Percentiles rank a stretch among this genome's conserved stretches.
Evolutionary conservation across 2,797 vertebrate genomes (phyloP).

Genomic region (Enteromius unitaeniatus): DNA sequence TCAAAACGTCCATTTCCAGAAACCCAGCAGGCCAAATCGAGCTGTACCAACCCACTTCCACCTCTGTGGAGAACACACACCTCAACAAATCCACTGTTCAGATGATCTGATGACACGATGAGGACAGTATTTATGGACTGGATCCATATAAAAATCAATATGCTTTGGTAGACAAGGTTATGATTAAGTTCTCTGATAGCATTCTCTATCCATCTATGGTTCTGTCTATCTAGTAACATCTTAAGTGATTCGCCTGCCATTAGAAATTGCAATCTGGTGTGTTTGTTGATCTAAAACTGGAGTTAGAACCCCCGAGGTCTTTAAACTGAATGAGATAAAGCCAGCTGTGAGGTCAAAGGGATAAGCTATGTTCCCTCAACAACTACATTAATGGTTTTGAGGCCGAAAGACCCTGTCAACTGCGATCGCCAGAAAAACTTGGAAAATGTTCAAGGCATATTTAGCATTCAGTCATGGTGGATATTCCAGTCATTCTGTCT

Average conservation of each 20-base stretch:
- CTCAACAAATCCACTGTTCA: constrained; percentile 29
- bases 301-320: not conserved
- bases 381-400: constrained; percentile 28
- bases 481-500: not conserved
- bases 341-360: constrained; percentile 7
- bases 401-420: not conserved
- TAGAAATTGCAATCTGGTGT: not conserved
- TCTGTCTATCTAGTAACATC: not conserved
- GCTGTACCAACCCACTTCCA: constrained; percentile 34
- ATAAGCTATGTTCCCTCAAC: constrained; percentile 11
- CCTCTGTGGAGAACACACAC: constrained; percentile 41
- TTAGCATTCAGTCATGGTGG: not conserved
- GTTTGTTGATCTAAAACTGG: constrained; percentile 20
- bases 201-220: not conserved
- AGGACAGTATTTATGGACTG: not conserved
- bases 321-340: constrained; percentile 32
- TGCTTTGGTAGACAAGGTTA: not conserved
- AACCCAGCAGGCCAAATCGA: constrained; percentile 28
- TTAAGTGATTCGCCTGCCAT: not conserved
- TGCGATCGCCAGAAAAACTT: not conserved
- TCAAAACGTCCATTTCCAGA: constrained; percentile 50
- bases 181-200: not conserved
- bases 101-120: constrained; percentile 54
- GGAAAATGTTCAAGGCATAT: not conserved
- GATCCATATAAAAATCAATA: not conserved